Evolutionary conservation across 1,140 invertebrate species (phyloP).

Genomic region (Lucilia cuprina): DNA sequence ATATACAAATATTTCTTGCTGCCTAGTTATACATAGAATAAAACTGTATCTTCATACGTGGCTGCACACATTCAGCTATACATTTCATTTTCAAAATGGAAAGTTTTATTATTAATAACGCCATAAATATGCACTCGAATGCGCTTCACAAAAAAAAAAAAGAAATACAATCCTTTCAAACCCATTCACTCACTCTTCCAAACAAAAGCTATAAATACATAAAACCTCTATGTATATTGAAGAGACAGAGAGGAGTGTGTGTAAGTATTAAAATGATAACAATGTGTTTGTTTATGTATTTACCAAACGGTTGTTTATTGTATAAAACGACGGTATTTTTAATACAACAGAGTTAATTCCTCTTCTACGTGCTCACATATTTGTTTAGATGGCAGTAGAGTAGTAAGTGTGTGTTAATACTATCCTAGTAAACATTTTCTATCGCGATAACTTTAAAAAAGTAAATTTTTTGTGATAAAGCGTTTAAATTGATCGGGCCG

Average conservation of each 20-base stretch:
- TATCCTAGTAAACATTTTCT: too few species aligned
- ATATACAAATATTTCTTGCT: too few species aligned
- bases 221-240: neutral
- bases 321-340: neutral
- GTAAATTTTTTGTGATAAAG: too few species aligned
- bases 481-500: too few species aligned
- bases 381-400: neutral
- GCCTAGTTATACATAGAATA: too few species aligned
- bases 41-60: too few species aligned
- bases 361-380: neutral
- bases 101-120: neutral
- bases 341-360: neutral
- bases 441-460: too few species aligned
- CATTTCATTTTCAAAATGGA: neutral
- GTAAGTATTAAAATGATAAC: neutral
- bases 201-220: neutral
- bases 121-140: slow-evolving; percentile 14
- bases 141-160: neutral
- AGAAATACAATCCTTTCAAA: neutral
- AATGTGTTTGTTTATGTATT: neutral
- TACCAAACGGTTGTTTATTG: neutral
- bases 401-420: neutral
- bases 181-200: neutral
- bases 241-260: neutral
- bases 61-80: neutral